A percentile compares a stretch with the other conserved stretches of the same genome.
These are phyloP conservation scores for Podarcis raffonei DNA, from an alignment of 2,113 vertebrate genomes.

Conservation along the genomic window DNA sequence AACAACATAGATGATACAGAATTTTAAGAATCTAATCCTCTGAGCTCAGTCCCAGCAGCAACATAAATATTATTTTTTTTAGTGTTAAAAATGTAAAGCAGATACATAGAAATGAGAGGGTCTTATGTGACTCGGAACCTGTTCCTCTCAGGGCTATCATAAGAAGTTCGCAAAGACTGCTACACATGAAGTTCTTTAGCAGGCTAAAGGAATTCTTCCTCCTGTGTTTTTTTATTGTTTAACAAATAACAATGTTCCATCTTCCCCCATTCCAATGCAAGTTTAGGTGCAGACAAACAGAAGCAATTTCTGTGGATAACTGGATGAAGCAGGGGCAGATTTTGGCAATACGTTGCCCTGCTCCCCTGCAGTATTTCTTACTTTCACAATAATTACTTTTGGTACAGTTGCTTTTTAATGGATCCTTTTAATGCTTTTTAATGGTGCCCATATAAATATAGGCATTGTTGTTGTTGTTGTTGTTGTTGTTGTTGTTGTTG, in stretches of 20 bases:
- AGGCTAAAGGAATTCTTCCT: not conserved
- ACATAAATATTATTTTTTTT: constrained; percentile 47
- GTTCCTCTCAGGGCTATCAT: not conserved
- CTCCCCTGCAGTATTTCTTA: too few relatives aligned
- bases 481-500: too few relatives aligned
- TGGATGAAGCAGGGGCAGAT: too few relatives aligned
- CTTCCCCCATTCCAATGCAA: not conserved
- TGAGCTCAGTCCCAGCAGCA: not conserved
- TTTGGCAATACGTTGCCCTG: too few relatives aligned
- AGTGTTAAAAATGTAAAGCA: constrained; percentile 23
- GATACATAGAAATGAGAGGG: constrained; percentile 32
- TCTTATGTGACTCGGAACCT: constrained; percentile 14
- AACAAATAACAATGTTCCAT: not conserved
- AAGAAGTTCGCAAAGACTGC: not conserved
- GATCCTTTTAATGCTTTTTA: too few relatives aligned
- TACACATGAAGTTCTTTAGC: constrained; percentile 31
- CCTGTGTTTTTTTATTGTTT: not conserved
- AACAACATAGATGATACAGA: not conserved
- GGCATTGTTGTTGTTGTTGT: too few relatives aligned
- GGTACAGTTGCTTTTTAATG: too few relatives aligned
- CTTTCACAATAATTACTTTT: too few relatives aligned
- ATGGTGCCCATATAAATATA: too few relatives aligned
- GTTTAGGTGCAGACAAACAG: not conserved
- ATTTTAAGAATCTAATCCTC: constrained; percentile 41
- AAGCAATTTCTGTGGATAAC: not conserved